Conservation (phyloP, 2,113 vertebrate genomes). For the Oncorhynchus tshawytscha region DNA sequence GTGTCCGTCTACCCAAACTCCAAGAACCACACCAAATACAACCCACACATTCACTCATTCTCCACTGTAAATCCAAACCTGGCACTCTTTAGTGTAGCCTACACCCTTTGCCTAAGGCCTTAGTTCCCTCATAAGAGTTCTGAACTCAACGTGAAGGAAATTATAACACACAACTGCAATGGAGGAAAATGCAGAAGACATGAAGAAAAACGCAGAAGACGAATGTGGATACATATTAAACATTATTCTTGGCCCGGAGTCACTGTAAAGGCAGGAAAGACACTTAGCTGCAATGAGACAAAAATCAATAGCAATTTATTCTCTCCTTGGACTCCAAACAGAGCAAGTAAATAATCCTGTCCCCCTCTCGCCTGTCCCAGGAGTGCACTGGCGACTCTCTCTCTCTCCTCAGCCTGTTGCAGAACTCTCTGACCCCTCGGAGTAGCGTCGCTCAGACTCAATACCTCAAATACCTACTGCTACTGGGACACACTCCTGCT, state of each 20-base stretch:
- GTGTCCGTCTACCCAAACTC: neutral
- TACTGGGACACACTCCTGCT: neutral
- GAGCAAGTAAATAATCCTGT: constrained; percentile 85
- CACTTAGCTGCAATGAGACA: constrained; percentile 72
- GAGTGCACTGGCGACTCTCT: constrained; percentile 56
- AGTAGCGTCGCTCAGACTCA: constrained; percentile 37
- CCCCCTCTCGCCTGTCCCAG: constrained; percentile 72
- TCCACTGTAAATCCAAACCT: neutral
- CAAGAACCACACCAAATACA: neutral
- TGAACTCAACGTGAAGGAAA: neutral
- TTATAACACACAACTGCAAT: neutral
- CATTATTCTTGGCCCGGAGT: constrained; percentile 65
- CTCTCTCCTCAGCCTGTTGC: constrained; percentile 28
- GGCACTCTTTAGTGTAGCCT: neutral
- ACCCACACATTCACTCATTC: neutral
- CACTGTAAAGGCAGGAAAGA: constrained; percentile 70
- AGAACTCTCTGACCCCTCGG: constrained; percentile 38
- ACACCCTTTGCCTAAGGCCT: neutral
- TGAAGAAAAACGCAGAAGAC: constrained; percentile 37
- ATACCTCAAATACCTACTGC: neutral
- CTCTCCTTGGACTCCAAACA: constrained; percentile 81
- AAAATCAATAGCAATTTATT: constrained; percentile 93
- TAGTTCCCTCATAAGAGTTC: neutral
- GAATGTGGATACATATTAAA: constrained; percentile 54
- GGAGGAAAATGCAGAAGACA: neutral